Evolutionary conservation across 2,113 vertebrate species (phyloP).

Genomic region (Myxocyprinus asiaticus): DNA sequence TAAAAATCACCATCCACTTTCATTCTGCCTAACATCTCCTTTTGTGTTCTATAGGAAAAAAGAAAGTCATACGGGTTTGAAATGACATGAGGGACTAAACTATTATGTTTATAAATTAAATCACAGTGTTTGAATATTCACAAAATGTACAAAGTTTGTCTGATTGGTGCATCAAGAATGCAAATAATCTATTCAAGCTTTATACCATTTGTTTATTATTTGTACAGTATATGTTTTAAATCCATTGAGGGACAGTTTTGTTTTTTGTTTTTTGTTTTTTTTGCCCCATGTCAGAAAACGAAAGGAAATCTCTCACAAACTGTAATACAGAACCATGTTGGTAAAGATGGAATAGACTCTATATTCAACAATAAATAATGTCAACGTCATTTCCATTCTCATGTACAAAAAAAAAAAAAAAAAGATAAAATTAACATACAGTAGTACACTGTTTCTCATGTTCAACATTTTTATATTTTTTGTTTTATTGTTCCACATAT

Average conservation of each 20-base stretch:
- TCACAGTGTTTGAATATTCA: no score
- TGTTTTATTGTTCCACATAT: constrained; percentile 76
- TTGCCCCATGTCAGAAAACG: constrained; percentile 60
- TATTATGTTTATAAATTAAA: no score
- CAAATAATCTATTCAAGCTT: constrained; percentile 43
- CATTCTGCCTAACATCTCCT: no score
- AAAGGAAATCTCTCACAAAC: constrained; percentile 66
- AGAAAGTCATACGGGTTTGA: no score
- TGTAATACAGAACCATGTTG: constrained; percentile 70
- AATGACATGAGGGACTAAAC: no score
- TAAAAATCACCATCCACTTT: no score
- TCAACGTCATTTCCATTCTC: constrained; percentile 72
- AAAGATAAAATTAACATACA: constrained; percentile 76
- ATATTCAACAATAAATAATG: constrained; percentile 68
- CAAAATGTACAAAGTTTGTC: no score
- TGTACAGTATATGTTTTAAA: constrained; percentile 62
- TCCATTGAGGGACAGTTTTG: constrained; percentile 64
- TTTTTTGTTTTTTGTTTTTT: no score
- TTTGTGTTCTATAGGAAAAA: no score
- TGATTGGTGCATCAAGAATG: not conserved
- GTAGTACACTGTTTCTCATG: constrained; percentile 67
- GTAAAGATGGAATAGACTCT: constrained; percentile 73
- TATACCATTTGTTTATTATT: constrained; percentile 73
- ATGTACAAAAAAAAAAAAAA: constrained; percentile 79
- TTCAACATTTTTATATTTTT: constrained; percentile 55